These are phyloP conservation scores for Lycia hirtaria DNA, from an alignment of 2,888 invertebrate species.

Conservation along the genomic window DNA sequence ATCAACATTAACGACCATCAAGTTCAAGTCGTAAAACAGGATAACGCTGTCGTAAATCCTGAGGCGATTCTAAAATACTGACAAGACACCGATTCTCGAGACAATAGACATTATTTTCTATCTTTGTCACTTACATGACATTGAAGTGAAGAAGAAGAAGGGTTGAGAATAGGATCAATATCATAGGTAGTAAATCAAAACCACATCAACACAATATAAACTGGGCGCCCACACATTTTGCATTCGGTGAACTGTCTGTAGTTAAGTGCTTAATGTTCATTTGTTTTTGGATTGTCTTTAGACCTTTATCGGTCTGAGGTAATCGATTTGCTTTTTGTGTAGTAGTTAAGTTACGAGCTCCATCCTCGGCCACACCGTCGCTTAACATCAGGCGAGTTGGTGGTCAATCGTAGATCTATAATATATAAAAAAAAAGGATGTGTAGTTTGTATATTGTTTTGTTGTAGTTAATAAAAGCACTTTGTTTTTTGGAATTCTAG, in stretches of 20 bases:
- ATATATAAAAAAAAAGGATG: too few species aligned
- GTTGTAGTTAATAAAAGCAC: too few species aligned
- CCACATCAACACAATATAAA: slow-evolving; percentile 41
- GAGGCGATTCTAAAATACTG: slow-evolving; percentile 33
- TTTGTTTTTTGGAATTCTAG: slow-evolving; percentile 4
- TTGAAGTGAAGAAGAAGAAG: background rate
- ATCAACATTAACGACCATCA: slow-evolving; percentile 7
- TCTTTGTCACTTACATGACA: background rate
- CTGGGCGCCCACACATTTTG: slow-evolving; percentile 33
- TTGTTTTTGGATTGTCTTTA: too few species aligned
- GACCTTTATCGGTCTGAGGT: too few species aligned
- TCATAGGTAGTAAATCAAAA: slow-evolving; percentile 40
- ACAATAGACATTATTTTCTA: background rate
- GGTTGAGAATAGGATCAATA: background rate
- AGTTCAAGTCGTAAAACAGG: slow-evolving; percentile 25
- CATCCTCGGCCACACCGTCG: too few species aligned
- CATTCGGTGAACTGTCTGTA: slow-evolving; percentile 35
- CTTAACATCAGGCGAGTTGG: too few species aligned
- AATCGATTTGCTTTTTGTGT: too few species aligned
- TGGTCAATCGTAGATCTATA: too few species aligned
- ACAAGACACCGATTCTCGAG: background rate
- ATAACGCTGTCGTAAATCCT: slow-evolving; percentile 38
- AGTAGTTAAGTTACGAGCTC: too few species aligned
- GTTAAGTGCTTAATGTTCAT: slow-evolving; percentile 12
- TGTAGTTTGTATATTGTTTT: too few species aligned